phyloP scores from a whole-genome alignment of 2,113 vertebrate genomes.

The Indicator maculatus region DNA sequence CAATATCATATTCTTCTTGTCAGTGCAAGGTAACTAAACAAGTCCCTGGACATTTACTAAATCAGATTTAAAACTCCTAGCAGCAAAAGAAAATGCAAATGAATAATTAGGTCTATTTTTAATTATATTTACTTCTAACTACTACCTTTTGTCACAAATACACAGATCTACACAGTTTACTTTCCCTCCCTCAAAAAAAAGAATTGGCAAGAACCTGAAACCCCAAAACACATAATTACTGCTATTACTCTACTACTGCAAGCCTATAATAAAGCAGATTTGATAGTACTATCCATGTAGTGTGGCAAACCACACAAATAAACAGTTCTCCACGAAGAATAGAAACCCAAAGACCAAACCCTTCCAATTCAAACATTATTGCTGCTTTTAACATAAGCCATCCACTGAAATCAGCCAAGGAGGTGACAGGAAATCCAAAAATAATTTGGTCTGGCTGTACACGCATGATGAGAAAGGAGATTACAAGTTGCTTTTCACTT shows the following conservation, averaged over 20 bases:
- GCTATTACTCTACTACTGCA: slow-evolving; percentile 36
- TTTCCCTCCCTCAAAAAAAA: slow-evolving; percentile 58
- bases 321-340: slow-evolving; percentile 75
- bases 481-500: slow-evolving; percentile 35
- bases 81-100: neutral
- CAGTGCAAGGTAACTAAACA: neutral
- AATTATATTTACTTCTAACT: slow-evolving; percentile 20
- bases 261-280: slow-evolving; percentile 76
- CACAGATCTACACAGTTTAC: slow-evolving; percentile 27
- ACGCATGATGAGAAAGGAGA: neutral
- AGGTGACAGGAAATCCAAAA: slow-evolving; percentile 78
- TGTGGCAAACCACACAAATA: slow-evolving; percentile 77
- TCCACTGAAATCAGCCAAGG: slow-evolving; percentile 70
- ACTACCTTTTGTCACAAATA: slow-evolving; percentile 32
- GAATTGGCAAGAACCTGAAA: slow-evolving; percentile 44
- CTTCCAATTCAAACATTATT: slow-evolving; percentile 77
- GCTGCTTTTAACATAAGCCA: slow-evolving; percentile 78
- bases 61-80: neutral
- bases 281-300: slow-evolving; percentile 74
- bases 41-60: neutral
- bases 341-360: slow-evolving; percentile 60
- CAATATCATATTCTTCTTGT: neutral
- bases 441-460: slow-evolving; percentile 59
- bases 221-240: slow-evolving; percentile 36
- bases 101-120: slow-evolving; percentile 6